A percentile compares a stretch with the other conserved stretches of the same genome.
phyloP scores from a whole-genome alignment of 2,113 vertebrate genomes.

The Aleadryas rufinucha region DNA sequence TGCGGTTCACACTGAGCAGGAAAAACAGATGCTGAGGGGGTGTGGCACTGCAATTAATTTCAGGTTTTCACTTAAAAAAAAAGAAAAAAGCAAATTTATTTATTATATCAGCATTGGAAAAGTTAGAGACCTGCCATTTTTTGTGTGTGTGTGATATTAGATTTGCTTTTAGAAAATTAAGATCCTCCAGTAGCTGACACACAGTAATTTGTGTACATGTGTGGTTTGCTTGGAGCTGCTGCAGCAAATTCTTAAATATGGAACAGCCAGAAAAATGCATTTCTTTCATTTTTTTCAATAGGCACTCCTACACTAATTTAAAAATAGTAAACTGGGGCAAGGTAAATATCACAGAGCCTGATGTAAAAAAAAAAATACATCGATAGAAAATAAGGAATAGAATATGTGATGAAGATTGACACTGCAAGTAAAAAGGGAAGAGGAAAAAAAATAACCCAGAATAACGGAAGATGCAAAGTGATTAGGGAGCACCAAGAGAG shows the following conservation, averaged over 20 bases:
- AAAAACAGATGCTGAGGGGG: background rate
- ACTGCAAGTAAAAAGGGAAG: background rate
- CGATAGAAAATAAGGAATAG: constrained; percentile 22
- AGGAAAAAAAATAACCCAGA: background rate
- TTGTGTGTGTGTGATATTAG: background rate
- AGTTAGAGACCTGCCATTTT: background rate
- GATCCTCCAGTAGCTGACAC: background rate
- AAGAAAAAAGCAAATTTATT: background rate
- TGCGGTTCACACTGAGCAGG: background rate
- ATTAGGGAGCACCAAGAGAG: background rate
- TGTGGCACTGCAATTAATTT: background rate
- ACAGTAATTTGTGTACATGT: background rate
- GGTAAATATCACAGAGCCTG: background rate
- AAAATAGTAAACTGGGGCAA: constrained; percentile 44
- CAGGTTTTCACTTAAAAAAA: background rate
- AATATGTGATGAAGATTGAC: constrained; percentile 15
- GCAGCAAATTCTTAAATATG: background rate
- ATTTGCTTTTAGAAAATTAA: background rate
- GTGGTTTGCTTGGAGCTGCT: background rate
- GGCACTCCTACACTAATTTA: constrained; percentile 1
- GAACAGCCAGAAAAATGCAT: background rate
- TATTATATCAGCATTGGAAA: background rate
- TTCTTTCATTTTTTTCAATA: background rate
- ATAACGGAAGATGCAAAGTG: background rate
- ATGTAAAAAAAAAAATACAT: background rate